Conservation (phyloP, 2,888 invertebrate genomes). For the Venustoraphidia nigricollis region DNA sequence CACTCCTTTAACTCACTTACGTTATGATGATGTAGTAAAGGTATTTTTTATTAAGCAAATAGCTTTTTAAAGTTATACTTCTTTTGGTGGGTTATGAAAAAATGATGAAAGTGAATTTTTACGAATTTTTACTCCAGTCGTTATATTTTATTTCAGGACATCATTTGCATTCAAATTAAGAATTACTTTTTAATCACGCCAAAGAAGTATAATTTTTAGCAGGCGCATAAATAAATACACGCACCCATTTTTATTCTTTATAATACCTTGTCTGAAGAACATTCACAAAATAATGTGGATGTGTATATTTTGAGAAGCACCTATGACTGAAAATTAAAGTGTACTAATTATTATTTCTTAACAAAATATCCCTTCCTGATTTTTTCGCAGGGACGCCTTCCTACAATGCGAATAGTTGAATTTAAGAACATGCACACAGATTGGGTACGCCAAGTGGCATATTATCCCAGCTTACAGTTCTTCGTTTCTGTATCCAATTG, state of each 20-base stretch:
- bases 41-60: slow-evolving; percentile 17
- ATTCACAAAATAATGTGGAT: no score
- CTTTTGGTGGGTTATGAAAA: no score
- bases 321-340: no score
- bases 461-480: slow-evolving; percentile 45
- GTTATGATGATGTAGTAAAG: slow-evolving; percentile 39
- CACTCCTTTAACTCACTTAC: slow-evolving; percentile 37
- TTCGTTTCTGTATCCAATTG: slow-evolving; percentile 42
- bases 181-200: no score
- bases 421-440: slow-evolving; percentile 42
- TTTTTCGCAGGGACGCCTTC: slow-evolving; percentile 27
- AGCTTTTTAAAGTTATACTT: neutral
- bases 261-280: no score
- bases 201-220: no score
- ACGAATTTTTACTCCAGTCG: neutral
- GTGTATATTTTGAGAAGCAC: no score
- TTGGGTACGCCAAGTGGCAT: slow-evolving; percentile 56
- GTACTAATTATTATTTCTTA: no score
- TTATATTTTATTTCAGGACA: no score
- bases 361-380: neutral
- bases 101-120: neutral
- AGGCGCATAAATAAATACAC: no score
- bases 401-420: slow-evolving; percentile 36
- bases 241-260: no score
- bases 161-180: no score